Conservation (phyloP, 2,113 vertebrate genomes). For the Rhombomys opimus region DNA sequence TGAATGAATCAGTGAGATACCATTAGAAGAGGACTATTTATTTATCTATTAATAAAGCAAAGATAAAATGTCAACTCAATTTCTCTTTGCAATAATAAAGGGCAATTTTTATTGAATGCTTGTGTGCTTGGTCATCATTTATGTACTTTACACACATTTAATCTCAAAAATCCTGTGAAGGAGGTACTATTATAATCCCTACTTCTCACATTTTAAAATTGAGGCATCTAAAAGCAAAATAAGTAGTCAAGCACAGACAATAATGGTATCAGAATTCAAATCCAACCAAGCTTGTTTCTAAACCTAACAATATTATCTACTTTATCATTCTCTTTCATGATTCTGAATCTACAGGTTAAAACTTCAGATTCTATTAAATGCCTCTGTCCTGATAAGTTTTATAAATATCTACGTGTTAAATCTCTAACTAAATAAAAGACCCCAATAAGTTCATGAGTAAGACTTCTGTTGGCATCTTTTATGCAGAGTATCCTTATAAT, state of each 20-base stretch:
- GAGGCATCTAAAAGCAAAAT: slow-evolving; percentile 17
- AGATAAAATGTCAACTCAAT: slow-evolving; percentile 22
- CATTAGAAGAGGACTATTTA: background rate
- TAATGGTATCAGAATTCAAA: slow-evolving; percentile 30
- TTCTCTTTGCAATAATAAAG: background rate
- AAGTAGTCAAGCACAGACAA: background rate
- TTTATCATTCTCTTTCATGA: background rate
- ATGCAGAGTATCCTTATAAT: slow-evolving; percentile 17
- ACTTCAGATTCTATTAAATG: background rate
- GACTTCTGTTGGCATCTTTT: slow-evolving; percentile 31
- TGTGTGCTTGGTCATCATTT: background rate
- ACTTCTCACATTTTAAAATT: slow-evolving; percentile 14
- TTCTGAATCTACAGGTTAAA: slow-evolving; percentile 17
- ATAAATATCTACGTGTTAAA: background rate
- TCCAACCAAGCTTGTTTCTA: background rate
- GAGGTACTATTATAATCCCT: background rate
- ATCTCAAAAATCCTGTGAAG: background rate
- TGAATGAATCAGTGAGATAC: background rate
- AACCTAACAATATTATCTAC: background rate
- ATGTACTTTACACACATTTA: slow-evolving; percentile 26
- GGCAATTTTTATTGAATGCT: background rate
- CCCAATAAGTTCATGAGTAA: slow-evolving; percentile 46
- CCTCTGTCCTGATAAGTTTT: slow-evolving; percentile 18
- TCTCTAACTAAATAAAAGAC: background rate
- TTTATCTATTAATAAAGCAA: background rate